phyloP scores from a whole-genome alignment of 2,113 vertebrate genomes.

The Corydoras sp. region DNA sequence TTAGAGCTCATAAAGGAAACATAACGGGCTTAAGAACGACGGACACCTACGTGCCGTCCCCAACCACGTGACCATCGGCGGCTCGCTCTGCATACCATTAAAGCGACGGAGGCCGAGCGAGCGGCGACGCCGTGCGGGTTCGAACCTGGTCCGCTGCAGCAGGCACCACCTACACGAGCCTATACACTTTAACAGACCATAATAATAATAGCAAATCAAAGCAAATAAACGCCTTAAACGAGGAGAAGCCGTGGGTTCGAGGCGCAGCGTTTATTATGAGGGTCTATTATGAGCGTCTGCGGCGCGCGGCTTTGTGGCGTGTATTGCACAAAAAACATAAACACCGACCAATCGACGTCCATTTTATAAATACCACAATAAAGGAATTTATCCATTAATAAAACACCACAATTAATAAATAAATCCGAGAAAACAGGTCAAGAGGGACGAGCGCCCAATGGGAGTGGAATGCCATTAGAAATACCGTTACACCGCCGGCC shows the following conservation, averaged over 20 bases:
- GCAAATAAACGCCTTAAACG: no score
- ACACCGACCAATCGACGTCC: no score
- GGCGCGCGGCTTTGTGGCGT: no score
- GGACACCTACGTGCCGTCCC: background rate
- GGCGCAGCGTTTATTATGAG: background rate
- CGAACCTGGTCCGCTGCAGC: background rate
- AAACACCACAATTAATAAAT: no score
- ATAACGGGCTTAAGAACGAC: conserved; percentile 32
- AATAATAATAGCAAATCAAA: background rate
- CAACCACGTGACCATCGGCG: background rate
- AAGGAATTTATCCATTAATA: no score
- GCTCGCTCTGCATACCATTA: background rate
- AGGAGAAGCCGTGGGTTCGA: no score
- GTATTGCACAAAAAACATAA: background rate
- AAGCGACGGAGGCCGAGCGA: background rate
- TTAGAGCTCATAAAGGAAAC: conserved; percentile 29
- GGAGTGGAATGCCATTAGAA: conserved; percentile 19
- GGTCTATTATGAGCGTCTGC: background rate
- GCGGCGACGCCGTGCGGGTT: background rate
- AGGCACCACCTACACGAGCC: background rate
- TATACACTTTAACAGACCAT: background rate
- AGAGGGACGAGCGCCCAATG: background rate
- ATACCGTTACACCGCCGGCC: conserved; percentile 32
- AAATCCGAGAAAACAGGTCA: no score
- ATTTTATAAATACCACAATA: no score